phyloP scores from a whole-genome alignment of 2,888 invertebrate genomes.

The Gandaritis pyraliata region DNA sequence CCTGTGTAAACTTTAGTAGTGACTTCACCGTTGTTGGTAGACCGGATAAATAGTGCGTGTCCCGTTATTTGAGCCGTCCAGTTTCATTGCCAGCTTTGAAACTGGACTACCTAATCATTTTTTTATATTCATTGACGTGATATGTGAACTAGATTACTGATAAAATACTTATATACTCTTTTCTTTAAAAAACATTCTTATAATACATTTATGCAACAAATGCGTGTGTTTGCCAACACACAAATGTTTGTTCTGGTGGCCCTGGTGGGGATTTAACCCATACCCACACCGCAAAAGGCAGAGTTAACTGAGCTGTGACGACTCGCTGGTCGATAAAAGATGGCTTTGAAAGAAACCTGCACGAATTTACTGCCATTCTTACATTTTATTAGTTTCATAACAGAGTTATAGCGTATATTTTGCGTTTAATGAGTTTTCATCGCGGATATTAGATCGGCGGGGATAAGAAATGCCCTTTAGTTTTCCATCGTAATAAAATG shows the following conservation, averaged over 20 bases:
- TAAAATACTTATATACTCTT: too few relatives aligned
- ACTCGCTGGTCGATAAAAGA: constrained; percentile 17
- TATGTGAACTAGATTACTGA: too few relatives aligned
- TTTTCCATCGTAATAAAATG: constrained; percentile 12
- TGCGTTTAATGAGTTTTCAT: constrained; percentile 38
- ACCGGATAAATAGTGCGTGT: background rate
- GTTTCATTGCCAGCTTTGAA: too few relatives aligned
- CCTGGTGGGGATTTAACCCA: constrained; percentile 9
- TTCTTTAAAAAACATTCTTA: too few relatives aligned
- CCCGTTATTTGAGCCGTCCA: too few relatives aligned
- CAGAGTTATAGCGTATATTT: constrained; percentile 31
- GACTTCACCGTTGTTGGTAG: background rate
- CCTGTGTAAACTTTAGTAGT: background rate
- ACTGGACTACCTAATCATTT: too few relatives aligned
- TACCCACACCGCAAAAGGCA: too few relatives aligned
- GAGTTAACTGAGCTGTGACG: too few relatives aligned
- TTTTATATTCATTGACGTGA: too few relatives aligned
- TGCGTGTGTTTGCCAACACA: background rate
- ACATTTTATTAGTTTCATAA: constrained; percentile 39
- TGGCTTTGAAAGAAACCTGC: constrained; percentile 19
- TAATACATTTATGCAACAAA: too few relatives aligned
- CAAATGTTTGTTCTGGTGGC: background rate
- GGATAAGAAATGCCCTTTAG: constrained; percentile 25
- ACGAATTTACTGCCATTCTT: constrained; percentile 27
- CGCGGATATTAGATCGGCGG: constrained; percentile 30